A percentile compares a stretch with the other conserved stretches of the same genome.
Conservation (phyloP, 2,113 vertebrate species). For the Macrotis lagotis region DNA sequence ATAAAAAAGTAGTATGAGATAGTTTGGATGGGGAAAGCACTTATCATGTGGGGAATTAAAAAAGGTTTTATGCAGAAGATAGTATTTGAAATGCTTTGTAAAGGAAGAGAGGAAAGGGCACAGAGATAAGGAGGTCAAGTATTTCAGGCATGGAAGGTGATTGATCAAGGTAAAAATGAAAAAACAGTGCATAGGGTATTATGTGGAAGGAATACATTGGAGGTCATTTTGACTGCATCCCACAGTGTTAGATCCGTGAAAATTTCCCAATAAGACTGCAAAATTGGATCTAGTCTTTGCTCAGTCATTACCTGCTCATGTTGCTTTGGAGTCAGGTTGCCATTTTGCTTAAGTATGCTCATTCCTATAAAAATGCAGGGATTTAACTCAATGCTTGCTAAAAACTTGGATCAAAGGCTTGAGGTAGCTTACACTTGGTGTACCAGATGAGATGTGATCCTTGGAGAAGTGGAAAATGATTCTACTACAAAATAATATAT, state of each 20-base stretch:
- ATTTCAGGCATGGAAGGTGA: not conserved
- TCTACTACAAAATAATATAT: constrained; percentile 34
- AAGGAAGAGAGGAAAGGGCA: not conserved
- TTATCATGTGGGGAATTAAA: not conserved
- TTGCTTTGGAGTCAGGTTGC: not conserved
- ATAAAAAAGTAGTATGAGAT: not conserved
- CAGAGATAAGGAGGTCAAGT: not conserved
- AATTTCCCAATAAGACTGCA: not conserved
- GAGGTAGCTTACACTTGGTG: not conserved
- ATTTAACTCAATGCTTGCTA: not conserved
- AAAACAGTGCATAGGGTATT: not conserved
- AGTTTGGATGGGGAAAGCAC: not conserved
- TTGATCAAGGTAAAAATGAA: not conserved
- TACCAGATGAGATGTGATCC: constrained; percentile 1
- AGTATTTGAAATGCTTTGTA: not conserved
- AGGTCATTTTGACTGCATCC: not conserved
- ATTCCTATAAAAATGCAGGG: not conserved
- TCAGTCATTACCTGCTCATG: not conserved
- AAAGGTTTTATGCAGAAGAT: not conserved
- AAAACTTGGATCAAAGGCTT: not conserved
- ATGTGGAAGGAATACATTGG: not conserved
- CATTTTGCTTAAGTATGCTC: not conserved
- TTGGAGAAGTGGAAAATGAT: constrained; percentile 40
- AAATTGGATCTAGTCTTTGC: not conserved
- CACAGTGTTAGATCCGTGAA: not conserved